Percentiles rank a stretch among this genome's conserved stretches.
phyloP scores from a whole-genome alignment of 2,113 vertebrate species.

The Clarias batrachus region DNA sequence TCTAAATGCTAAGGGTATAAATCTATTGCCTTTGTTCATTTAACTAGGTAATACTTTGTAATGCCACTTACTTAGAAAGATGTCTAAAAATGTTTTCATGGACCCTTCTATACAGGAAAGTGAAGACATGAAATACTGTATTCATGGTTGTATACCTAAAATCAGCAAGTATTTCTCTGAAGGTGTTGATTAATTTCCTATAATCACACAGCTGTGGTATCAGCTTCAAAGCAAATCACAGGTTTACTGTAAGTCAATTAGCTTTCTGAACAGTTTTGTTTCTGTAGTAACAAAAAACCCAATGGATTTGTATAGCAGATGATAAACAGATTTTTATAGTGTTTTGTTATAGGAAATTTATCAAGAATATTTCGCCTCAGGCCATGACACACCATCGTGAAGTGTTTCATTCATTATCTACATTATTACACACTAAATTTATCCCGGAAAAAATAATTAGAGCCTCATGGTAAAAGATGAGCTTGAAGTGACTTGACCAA shows the following conservation, averaged over 20 bases:
- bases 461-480: neutral
- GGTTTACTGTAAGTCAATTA: neutral
- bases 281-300: neutral
- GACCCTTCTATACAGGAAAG: neutral
- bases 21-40: neutral
- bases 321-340: neutral
- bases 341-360: neutral
- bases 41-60: neutral
- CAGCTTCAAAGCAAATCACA: neutral
- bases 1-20: neutral
- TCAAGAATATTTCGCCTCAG: neutral
- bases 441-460: neutral
- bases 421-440: neutral
- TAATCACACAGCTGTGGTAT: neutral
- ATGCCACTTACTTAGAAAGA: neutral
- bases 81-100: neutral
- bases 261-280: neutral
- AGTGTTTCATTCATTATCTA: neutral
- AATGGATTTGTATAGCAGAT: too few species aligned
- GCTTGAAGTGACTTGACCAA: neutral
- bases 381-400: neutral
- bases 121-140: neutral
- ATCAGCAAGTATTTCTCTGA: neutral
- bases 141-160: neutral
- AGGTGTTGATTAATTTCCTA: neutral